Percentiles rank a stretch among this genome's conserved stretches.
phyloP scores from a whole-genome alignment of 2,113 vertebrate species.

The Nettapus auritus region DNA sequence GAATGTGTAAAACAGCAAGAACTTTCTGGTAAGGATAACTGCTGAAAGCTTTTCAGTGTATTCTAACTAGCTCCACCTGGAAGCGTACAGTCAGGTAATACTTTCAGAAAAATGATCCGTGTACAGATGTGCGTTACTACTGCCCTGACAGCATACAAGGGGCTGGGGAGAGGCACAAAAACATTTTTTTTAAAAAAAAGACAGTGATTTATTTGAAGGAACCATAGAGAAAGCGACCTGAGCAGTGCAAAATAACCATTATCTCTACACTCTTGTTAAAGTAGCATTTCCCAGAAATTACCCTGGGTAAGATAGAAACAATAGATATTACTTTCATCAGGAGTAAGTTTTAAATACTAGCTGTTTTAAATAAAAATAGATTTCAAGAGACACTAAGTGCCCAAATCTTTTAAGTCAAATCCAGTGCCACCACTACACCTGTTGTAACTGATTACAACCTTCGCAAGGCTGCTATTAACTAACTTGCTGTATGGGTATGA shows the following conservation, averaged over 20 bases:
- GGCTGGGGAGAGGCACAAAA: background rate
- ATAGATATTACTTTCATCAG: background rate
- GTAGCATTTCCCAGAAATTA: background rate
- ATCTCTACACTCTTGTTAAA: background rate
- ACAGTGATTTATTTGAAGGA: slow-evolving; percentile 9
- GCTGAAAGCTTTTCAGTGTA: background rate
- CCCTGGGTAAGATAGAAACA: background rate
- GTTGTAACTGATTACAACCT: background rate
- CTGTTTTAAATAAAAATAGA: background rate
- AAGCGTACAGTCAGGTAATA: background rate
- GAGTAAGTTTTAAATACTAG: background rate
- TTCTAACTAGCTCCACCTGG: background rate
- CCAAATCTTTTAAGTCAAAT: background rate
- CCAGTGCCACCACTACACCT: background rate
- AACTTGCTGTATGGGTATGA: background rate
- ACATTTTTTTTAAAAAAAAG: background rate
- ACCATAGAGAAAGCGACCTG: background rate
- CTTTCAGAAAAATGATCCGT: background rate
- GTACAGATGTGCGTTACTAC: background rate
- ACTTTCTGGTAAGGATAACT: background rate
- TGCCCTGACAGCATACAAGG: background rate
- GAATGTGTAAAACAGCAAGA: fast-evolving
- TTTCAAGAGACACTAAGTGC: background rate
- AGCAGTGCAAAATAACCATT: background rate
- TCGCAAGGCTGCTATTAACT: background rate